Conservation (phyloP, 2,888 invertebrate species). For the Incurvaria masculella region DNA sequence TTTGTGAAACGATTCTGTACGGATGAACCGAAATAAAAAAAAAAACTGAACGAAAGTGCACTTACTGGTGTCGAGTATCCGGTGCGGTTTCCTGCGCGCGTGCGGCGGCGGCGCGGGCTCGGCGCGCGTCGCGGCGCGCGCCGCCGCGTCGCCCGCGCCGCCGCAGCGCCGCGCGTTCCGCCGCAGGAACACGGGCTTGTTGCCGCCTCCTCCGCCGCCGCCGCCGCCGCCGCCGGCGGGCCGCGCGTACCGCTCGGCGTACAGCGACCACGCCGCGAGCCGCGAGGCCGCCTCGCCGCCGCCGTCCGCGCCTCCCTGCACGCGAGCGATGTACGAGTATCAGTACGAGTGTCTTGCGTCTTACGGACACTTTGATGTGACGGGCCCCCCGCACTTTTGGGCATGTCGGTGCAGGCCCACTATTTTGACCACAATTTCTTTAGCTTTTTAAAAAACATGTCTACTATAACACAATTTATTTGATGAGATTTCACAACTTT, state of each 20-base stretch:
- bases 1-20: too few relatives aligned
- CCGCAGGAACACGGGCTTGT: slow-evolving; percentile 35
- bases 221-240: slow-evolving; percentile 17
- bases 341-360: too few relatives aligned
- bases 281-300: slow-evolving; percentile 23
- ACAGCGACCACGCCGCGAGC: slow-evolving; percentile 33
- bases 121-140: slow-evolving; percentile 5
- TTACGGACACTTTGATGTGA: too few relatives aligned
- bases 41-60: background rate
- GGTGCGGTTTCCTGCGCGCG: background rate
- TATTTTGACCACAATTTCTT: too few relatives aligned
- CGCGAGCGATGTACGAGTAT: too few relatives aligned
- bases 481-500: too few relatives aligned
- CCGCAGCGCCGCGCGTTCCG: slow-evolving; percentile 36
- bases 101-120: background rate
- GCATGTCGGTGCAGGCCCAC: too few relatives aligned
- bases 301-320: slow-evolving; percentile 25
- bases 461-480: too few relatives aligned
- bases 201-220: slow-evolving; percentile 18
- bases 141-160: slow-evolving; percentile 24
- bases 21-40: too few relatives aligned
- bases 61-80: background rate
- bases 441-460: too few relatives aligned
- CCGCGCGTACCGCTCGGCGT: slow-evolving; percentile 31
- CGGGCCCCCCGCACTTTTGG: too few relatives aligned